Conservation (phyloP, 2,797 vertebrate genomes). For the Dermochelys coriacea region DNA sequence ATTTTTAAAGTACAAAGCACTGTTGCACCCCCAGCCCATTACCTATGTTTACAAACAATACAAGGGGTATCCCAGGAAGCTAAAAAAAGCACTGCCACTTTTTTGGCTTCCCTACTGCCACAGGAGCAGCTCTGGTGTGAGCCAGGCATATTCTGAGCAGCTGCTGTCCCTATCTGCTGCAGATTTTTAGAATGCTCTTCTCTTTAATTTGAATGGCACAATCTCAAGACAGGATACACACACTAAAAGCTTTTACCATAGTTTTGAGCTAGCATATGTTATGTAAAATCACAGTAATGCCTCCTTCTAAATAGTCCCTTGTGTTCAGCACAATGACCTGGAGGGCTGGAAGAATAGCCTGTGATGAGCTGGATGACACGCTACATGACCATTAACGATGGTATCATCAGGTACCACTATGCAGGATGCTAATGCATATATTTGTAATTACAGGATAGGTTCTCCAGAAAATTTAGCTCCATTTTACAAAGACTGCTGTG, state of each 20-base stretch:
- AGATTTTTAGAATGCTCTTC: not conserved
- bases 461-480: not conserved
- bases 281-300: not conserved
- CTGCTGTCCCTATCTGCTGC: too few relatives aligned
- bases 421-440: conserved; percentile 49
- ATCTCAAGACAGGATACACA: not conserved
- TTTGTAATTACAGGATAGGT: not conserved
- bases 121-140: too few relatives aligned
- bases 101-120: too few relatives aligned
- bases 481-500: not conserved
- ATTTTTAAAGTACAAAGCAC: not conserved
- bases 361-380: conserved; percentile 14
- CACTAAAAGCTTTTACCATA: not conserved
- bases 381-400: conserved; percentile 54
- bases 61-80: not conserved
- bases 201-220: not conserved
- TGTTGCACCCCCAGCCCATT: not conserved
- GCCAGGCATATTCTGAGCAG: too few relatives aligned
- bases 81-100: too few relatives aligned
- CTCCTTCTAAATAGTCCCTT: conserved; percentile 23
- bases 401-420: conserved; percentile 53
- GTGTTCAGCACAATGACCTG: conserved; percentile 1
- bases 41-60: not conserved
- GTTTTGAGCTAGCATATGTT: conserved; percentile 3
- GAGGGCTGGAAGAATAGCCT: not conserved